Percentiles rank a stretch among this genome's conserved stretches.
Evolutionary conservation across 2,113 vertebrate species (phyloP).

Genomic region (Percopsis transmontana): DNA sequence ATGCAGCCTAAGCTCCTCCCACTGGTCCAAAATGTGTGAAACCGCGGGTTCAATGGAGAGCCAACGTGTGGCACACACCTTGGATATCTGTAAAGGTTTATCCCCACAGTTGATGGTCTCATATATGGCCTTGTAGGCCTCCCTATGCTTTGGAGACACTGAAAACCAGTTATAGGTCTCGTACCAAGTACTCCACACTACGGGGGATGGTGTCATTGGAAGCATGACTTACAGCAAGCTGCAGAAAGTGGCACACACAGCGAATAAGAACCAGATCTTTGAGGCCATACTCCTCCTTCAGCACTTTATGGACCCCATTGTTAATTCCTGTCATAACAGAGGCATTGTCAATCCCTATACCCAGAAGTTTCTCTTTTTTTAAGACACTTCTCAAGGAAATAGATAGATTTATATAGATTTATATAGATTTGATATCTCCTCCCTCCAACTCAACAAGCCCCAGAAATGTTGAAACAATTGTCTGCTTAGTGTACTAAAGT

Average conservation of each 20-base stretch:
- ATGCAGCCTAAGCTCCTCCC: slow-evolving; percentile 20
- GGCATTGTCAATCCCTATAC: slow-evolving; percentile 27
- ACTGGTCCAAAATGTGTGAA: slow-evolving; percentile 20
- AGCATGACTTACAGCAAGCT: slow-evolving; percentile 3
- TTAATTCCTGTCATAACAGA: slow-evolving; percentile 2
- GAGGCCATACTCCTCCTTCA: slow-evolving; percentile 2
- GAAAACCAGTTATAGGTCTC: slow-evolving; percentile 35
- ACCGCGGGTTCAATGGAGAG: slow-evolving; percentile 10
- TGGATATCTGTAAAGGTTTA: slow-evolving; percentile 25
- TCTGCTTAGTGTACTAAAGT: slow-evolving; percentile 30
- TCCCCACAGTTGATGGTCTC: slow-evolving; percentile 21
- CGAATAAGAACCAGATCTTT: slow-evolving; percentile 7
- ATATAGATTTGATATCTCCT: slow-evolving; percentile 29
- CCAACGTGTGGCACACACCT: slow-evolving; percentile 36
- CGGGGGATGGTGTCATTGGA: slow-evolving; percentile 26
- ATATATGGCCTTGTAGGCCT: slow-evolving; percentile 28
- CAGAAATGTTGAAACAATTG: slow-evolving; percentile 37
- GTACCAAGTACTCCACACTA: slow-evolving; percentile 16
- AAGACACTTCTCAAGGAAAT: slow-evolving; percentile 27
- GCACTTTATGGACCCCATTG: slow-evolving; percentile 4
- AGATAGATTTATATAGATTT: too few relatives aligned
- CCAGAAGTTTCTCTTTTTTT: slow-evolving; percentile 7
- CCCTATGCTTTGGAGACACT: slow-evolving; percentile 24
- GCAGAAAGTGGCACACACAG: neutral
- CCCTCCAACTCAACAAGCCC: slow-evolving; percentile 39